Percentiles rank a stretch among this genome's conserved stretches.
phyloP scores from a whole-genome alignment of 2,888 invertebrate genomes.

The Acheta domesticus region DNA sequence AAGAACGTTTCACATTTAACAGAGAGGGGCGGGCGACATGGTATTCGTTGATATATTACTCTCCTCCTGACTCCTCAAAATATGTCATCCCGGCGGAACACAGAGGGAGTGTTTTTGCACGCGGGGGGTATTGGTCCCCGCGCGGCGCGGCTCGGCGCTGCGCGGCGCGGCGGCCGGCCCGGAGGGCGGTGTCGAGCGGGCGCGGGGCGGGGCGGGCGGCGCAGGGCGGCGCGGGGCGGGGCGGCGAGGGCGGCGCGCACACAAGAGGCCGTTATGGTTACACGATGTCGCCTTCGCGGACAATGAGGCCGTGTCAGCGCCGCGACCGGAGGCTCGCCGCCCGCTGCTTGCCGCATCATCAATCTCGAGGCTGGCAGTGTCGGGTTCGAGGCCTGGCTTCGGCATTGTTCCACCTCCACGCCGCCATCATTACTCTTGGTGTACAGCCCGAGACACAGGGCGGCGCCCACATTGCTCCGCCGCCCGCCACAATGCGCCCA shows the following conservation, averaged over 20 bases:
- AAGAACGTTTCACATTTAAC: too few species aligned
- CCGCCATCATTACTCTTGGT: constrained; percentile 8
- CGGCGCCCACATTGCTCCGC: not conserved
- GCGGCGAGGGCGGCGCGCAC: not conserved
- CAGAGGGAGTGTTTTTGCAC: too few species aligned
- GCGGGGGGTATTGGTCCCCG: too few species aligned
- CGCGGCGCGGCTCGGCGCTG: too few species aligned
- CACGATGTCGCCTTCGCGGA: constrained; percentile 18
- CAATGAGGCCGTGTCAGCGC: constrained; percentile 18
- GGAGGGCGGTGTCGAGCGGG: too few species aligned
- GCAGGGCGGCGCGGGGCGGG: not conserved
- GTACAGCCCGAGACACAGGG: constrained; percentile 3
- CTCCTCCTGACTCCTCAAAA: too few species aligned
- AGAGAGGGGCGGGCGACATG: too few species aligned
- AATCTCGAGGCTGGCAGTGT: constrained; percentile 2
- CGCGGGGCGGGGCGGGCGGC: not conserved
- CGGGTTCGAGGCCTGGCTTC: constrained; percentile 18
- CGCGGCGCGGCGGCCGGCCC: too few species aligned
- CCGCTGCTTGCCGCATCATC: constrained; percentile 4
- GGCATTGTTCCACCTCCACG: not conserved
- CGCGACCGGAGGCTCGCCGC: not conserved
- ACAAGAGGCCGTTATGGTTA: constrained; percentile 5
- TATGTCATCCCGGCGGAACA: too few species aligned
- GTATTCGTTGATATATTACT: too few species aligned
- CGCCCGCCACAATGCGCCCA: not conserved